These are phyloP conservation scores for Megaleporinus macrocephalus DNA, from an alignment of 2,113 vertebrate genomes.

Conservation along the genomic window DNA sequence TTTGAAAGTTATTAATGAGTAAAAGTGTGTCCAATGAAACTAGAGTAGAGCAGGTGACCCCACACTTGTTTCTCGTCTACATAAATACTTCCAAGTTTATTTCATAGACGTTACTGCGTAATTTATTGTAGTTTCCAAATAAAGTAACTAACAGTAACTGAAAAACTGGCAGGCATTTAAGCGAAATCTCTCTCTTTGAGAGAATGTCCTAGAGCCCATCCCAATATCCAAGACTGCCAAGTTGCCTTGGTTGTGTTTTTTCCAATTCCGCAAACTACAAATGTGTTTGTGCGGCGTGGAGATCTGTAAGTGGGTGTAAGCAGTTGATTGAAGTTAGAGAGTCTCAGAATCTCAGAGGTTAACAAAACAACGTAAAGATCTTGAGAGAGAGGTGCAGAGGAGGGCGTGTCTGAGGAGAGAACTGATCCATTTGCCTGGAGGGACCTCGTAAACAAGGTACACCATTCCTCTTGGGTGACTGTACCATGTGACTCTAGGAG, in stretches of 20 bases:
- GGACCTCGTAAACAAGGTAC: constrained; percentile 58
- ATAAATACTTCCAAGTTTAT: neutral
- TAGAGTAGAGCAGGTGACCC: neutral
- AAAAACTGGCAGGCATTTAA: too few relatives aligned
- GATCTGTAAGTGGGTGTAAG: too few relatives aligned
- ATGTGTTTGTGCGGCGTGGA: too few relatives aligned
- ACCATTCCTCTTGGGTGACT: constrained; percentile 59
- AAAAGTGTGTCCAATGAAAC: neutral
- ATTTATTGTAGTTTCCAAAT: neutral
- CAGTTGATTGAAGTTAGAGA: neutral
- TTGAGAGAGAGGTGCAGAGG: constrained; percentile 29
- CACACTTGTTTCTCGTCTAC: neutral
- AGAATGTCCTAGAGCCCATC: too few relatives aligned
- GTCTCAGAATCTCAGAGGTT: constrained; percentile 1
- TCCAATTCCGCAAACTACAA: too few relatives aligned
- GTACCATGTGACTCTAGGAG: constrained; percentile 73
- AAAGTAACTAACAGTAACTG: too few relatives aligned
- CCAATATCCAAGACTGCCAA: neutral
- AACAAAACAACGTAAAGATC: constrained; percentile 27
- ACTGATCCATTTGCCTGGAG: constrained; percentile 63
- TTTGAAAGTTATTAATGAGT: too few relatives aligned
- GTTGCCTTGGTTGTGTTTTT: too few relatives aligned
- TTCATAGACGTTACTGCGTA: neutral
- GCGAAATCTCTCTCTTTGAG: neutral
- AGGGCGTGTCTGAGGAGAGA: constrained; percentile 65